Percentiles rank a stretch among this genome's conserved stretches.
phyloP scores from a whole-genome alignment of 2,113 vertebrate species.

The Campylomormyrus numenius region DNA sequence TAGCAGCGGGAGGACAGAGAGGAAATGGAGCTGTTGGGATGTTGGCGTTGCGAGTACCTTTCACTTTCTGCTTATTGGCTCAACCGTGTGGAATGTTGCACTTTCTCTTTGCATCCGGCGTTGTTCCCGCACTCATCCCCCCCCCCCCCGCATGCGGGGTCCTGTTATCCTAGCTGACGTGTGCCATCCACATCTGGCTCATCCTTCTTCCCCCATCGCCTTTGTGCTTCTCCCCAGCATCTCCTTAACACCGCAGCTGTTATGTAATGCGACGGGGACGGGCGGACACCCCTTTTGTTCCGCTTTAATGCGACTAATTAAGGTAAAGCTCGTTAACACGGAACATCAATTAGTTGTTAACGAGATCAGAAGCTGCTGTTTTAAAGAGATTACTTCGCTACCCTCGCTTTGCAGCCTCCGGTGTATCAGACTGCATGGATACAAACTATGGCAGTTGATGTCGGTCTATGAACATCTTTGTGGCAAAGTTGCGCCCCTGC shows the following conservation, averaged over 20 bases:
- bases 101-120: background rate
- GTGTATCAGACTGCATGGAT: conserved; percentile 41
- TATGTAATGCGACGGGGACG: conserved; percentile 19
- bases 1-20: conserved; percentile 42
- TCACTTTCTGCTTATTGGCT: background rate
- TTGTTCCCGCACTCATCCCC: background rate
- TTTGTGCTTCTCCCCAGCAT: conserved; percentile 32
- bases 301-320: conserved; percentile 64
- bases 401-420: conserved; percentile 36
- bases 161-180: background rate
- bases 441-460: conserved; percentile 43
- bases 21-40: conserved; percentile 49
- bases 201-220: conserved; percentile 30
- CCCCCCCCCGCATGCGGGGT: background rate
- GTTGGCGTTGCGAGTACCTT: conserved; percentile 36
- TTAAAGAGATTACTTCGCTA: conserved; percentile 57
- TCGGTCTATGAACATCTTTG: conserved; percentile 21
- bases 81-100: background rate
- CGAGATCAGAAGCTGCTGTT: conserved; percentile 65
- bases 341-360: conserved; percentile 66
- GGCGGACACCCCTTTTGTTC: conserved; percentile 38
- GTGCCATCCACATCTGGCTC: background rate
- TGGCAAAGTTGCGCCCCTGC: conserved; percentile 26
- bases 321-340: conserved; percentile 69
- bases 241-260: conserved; percentile 25